Percentiles rank a stretch among this genome's conserved stretches.
Conservation (phyloP, 2,888 invertebrate genomes). For the Litoditis marina region DNA sequence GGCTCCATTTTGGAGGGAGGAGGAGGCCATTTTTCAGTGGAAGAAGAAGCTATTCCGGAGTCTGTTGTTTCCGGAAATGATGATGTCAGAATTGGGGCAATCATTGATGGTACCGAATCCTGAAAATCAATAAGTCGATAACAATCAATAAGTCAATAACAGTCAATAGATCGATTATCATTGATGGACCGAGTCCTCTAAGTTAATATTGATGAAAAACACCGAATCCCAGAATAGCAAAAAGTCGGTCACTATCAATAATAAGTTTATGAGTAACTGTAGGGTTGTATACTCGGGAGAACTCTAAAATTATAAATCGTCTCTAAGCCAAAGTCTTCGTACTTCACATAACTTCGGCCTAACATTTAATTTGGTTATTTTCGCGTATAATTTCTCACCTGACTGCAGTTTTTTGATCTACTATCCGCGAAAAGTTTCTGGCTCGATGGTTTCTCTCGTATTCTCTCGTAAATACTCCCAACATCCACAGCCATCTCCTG, state of each 20-base stretch:
- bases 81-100: conserved; percentile 40
- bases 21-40: conserved; percentile 15
- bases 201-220: too few species aligned
- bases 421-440: not conserved
- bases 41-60: conserved; percentile 13
- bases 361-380: not conserved
- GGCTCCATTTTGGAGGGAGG: not conserved
- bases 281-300: too few species aligned
- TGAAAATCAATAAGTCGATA: conserved; percentile 5
- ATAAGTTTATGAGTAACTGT: too few species aligned
- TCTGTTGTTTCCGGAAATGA: conserved; percentile 18
- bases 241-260: too few species aligned
- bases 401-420: conserved; percentile 21
- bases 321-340: too few species aligned
- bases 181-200: too few species aligned
- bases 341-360: not conserved
- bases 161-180: not conserved
- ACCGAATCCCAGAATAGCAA: too few species aligned
- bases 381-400: not conserved
- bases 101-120: conserved; percentile 46
- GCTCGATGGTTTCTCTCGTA: conserved; percentile 2
- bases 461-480: conserved; percentile 12
- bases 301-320: too few species aligned
- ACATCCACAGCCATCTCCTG: conserved; percentile 7
- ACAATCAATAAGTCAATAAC: not conserved